Conservation (phyloP, 1,140 invertebrate genomes). For the Drosophila varians region DNA sequence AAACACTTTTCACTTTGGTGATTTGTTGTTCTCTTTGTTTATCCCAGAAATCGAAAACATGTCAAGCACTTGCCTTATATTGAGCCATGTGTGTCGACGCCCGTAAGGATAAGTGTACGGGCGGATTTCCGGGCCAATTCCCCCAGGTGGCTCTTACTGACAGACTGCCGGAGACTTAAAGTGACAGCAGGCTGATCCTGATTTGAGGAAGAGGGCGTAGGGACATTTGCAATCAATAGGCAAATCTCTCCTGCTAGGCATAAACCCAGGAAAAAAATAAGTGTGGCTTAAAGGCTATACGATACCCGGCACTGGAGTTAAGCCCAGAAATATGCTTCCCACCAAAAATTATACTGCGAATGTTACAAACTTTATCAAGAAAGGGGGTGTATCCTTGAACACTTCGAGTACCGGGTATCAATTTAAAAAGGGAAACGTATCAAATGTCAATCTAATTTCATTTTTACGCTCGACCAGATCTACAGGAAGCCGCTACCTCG, state of each 20-base stretch:
- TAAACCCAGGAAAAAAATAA: slow-evolving; percentile 3
- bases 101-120: slow-evolving; percentile 16
- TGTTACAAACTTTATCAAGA: too few species aligned
- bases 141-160: slow-evolving; percentile 58
- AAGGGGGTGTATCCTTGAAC: background rate
- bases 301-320: background rate
- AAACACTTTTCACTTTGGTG: slow-evolving; percentile 53
- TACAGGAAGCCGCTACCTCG: slow-evolving; percentile 29
- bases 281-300: background rate
- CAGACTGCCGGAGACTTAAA: slow-evolving; percentile 63
- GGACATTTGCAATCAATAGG: slow-evolving; percentile 3
- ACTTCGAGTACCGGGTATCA: background rate
- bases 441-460: slow-evolving; percentile 83
- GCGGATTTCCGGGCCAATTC: slow-evolving; percentile 22
- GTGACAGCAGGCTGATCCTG: slow-evolving; percentile 41
- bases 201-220: slow-evolving; percentile 7
- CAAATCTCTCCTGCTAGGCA: slow-evolving; percentile 37
- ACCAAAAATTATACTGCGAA: too few species aligned
- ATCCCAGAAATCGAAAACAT: slow-evolving; percentile 68
- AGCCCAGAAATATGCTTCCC: too few species aligned
- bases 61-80: slow-evolving; percentile 63
- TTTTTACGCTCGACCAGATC: slow-evolving; percentile 72
- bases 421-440: slow-evolving; percentile 55
- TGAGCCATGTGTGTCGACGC: slow-evolving; percentile 48
- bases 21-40: slow-evolving; percentile 57